A percentile compares a stretch with the other conserved stretches of the same genome.
Evolutionary conservation across 2,113 vertebrate genomes (phyloP).

Genomic region (Archocentrus centrarchus): DNA sequence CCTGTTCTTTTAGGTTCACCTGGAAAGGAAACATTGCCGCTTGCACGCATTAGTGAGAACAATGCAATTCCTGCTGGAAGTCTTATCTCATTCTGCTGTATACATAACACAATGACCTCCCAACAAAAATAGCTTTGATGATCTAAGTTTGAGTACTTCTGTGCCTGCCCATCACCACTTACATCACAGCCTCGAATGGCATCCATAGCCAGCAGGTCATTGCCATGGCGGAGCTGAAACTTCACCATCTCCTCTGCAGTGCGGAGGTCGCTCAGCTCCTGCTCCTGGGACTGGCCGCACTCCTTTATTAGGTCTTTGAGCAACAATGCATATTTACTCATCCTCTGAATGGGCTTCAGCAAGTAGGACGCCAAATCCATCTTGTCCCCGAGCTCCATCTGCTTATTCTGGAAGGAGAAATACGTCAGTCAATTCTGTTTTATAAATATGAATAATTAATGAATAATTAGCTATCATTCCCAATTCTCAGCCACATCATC

Average conservation of each 20-base stretch:
- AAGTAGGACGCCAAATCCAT: conserved; percentile 97
- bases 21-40: conserved; percentile 63
- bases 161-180: conserved; percentile 57
- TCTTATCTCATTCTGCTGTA: conserved; percentile 40
- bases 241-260: conserved; percentile 93
- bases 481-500: neutral
- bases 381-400: conserved; percentile 91
- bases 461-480: neutral
- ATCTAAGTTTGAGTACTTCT: neutral
- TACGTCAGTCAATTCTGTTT: neutral
- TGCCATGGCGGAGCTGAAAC: conserved; percentile 95
- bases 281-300: conserved; percentile 86
- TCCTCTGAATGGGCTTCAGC: conserved; percentile 95
- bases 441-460: neutral
- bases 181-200: conserved; percentile 96
- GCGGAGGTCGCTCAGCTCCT: conserved; percentile 88
- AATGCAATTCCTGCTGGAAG: conserved; percentile 51
- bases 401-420: conserved; percentile 85
- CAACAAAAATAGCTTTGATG: conserved; percentile 37
- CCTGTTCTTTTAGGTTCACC: conserved; percentile 90
- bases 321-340: conserved; percentile 95
- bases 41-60: conserved; percentile 64
- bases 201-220: conserved; percentile 97
- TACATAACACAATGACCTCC: conserved; percentile 45
- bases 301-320: conserved; percentile 95